Conservation (phyloP, 2,888 invertebrate species). For the Xylota segnis region DNA sequence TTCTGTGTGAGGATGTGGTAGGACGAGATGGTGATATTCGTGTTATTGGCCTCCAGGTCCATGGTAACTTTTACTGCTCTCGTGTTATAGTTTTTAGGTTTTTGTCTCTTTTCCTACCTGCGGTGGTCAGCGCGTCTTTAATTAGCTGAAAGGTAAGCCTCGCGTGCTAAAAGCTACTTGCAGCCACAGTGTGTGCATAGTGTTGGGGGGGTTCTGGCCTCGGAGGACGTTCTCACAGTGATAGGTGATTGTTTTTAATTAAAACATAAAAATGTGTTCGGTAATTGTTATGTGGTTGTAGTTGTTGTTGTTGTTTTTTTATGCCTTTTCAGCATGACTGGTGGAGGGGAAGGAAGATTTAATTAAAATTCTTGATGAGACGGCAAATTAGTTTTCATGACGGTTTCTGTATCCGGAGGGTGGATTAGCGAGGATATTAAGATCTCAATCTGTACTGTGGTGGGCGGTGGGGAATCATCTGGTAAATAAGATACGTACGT, state of each 20-base stretch:
- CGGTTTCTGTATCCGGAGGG: constrained; percentile 2
- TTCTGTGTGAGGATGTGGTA: constrained; percentile 10
- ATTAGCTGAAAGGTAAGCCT: constrained; percentile 42
- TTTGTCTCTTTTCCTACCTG: constrained; percentile 10
- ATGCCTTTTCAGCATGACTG: constrained; percentile 24
- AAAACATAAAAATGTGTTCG: constrained; percentile 39
- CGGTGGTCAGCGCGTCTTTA: constrained; percentile 25
- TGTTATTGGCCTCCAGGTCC: constrained; percentile 43
- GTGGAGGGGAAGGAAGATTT: not conserved
- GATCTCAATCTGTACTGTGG: not conserved
- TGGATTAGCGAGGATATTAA: not conserved
- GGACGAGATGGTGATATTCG: constrained; percentile 33
- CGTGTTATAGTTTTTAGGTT: constrained; percentile 56
- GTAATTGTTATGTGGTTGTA: constrained; percentile 39
- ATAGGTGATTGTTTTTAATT: constrained; percentile 61
- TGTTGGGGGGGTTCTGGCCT: not conserved
- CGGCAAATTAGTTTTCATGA: constrained; percentile 21
- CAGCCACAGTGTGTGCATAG: not conserved
- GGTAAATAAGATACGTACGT: constrained; percentile 1
- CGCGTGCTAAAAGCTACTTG: constrained; percentile 49
- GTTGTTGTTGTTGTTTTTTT: too few species aligned
- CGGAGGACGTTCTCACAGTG: constrained; percentile 27
- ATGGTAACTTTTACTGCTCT: constrained; percentile 41
- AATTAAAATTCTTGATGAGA: constrained; percentile 45
- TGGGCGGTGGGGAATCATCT: not conserved